Conservation (phyloP, 2,113 vertebrate genomes). For the Chloropsis hardwickii region DNA sequence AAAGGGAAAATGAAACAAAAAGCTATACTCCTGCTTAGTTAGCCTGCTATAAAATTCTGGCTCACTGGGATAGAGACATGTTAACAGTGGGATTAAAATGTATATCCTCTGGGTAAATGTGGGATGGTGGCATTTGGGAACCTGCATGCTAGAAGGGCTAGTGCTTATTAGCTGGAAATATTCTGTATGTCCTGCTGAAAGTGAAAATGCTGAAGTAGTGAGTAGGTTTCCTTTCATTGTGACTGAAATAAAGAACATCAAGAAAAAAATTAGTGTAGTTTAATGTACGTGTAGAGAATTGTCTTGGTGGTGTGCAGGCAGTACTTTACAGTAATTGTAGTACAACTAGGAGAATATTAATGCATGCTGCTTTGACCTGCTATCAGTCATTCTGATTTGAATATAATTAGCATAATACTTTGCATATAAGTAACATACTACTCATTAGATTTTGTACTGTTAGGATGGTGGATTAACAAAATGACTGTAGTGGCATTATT, state of each 20-base stretch:
- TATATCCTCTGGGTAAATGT: not conserved
- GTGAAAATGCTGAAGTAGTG: not conserved
- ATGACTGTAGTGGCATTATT: not conserved
- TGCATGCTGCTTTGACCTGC: slow-evolving; percentile 22
- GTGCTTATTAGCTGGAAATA: not conserved
- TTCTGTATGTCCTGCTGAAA: not conserved
- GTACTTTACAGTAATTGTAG: slow-evolving; percentile 11
- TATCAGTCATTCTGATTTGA: not conserved
- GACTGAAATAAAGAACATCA: slow-evolving; percentile 17
- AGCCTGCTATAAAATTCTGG: not conserved
- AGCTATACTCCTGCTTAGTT: not conserved
- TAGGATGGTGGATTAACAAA: not conserved
- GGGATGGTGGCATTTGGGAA: slow-evolving; percentile 22
- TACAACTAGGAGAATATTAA: not conserved
- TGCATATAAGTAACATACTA: not conserved
- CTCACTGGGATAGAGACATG: not conserved
- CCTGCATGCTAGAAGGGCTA: not conserved
- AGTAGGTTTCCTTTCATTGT: not conserved
- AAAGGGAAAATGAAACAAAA: slow-evolving; percentile 19
- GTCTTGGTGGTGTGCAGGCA: not conserved
- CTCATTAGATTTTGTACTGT: not conserved
- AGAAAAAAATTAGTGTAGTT: not conserved
- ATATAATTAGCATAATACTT: not conserved
- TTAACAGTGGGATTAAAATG: not conserved
- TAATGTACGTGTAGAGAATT: not conserved